Evolutionary conservation across 2,797 vertebrate species (phyloP).

Genomic region (Chrysocyon brachyurus): DNA sequence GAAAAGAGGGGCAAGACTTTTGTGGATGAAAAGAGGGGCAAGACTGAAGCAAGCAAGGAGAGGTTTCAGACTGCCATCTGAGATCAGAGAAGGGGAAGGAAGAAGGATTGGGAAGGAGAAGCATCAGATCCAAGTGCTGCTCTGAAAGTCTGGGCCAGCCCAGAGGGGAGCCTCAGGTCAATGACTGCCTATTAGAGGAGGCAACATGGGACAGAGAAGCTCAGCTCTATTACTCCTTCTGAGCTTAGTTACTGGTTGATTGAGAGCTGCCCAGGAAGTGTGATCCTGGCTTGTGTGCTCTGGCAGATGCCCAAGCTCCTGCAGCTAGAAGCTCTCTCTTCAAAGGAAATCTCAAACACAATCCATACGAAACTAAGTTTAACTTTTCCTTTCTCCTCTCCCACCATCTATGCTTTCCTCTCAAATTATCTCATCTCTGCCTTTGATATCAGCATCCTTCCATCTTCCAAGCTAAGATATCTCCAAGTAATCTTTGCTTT

Average conservation of each 20-base stretch:
- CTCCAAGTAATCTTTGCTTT: background rate
- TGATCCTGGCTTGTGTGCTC: background rate
- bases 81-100: background rate
- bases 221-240: background rate
- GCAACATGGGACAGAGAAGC: background rate
- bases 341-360: background rate
- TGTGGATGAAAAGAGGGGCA: background rate
- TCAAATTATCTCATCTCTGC: background rate
- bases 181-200: background rate
- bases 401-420: background rate
- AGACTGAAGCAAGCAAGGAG: background rate
- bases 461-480: conserved; percentile 18
- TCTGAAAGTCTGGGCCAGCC: background rate
- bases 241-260: background rate
- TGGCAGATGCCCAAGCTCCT: background rate
- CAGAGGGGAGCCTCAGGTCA: background rate
- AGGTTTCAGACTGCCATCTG: background rate
- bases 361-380: background rate
- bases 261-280: background rate
- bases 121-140: background rate
- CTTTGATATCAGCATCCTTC: background rate
- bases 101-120: background rate
- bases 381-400: background rate
- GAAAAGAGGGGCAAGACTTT: background rate
- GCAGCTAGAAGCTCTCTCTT: background rate